Base-by-base conservation (phyloP, 2,113 vertebrate genomes). In the Anser cygnoides region DNA sequence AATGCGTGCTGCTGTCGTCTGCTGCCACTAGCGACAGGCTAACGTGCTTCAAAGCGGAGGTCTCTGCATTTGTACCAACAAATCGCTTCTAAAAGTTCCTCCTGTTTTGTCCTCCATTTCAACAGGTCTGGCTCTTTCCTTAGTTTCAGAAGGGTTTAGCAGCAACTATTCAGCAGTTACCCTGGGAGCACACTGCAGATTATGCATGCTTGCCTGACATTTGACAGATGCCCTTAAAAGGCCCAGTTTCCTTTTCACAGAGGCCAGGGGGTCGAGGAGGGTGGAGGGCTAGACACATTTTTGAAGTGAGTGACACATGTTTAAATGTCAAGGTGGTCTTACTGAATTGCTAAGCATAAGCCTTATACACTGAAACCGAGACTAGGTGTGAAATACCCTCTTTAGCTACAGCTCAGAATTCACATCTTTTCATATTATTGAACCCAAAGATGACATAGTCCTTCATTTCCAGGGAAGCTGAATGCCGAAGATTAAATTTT, bases 151-250 rank as follows among this genome's bases (percentile, higher is more conserved):
- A 67, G 59, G 49, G 17, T 88, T 97, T 93, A 89, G 74, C 74
- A 89, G 57, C 55, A 87, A 78, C 77, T 90, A 89, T 96, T 86
- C 92, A 91, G 23, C 54, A 77, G 58, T 91, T 95, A 89, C 76
- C 93, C 92, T 93, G 75, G 86, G 91, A 97, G 84, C 62, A 80
- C 33, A 84, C 68, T 90, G 77, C 78, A 95, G 72, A 79, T 96
- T 95, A 94, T 96, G 87, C 96, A 95, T 95, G 95, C 93, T 91
- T 96, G 94, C 70, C 93, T 97, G 88, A 93, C 71, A 84, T 89
- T 96, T 96, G 94, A 96, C 84, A 97, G 76, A 81, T 95, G 74
- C 87, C 85, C 76, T 85, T 89, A 96, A 72, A 96, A 96, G 89
- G 68, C 31, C 79, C 17, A 2, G 55, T 92, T 96, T 95, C 78